Evolutionary conservation across 2,888 invertebrate genomes (phyloP), one percentile per base, ranked within the genome.

Genomic region (Erebia epiphron): DNA sequence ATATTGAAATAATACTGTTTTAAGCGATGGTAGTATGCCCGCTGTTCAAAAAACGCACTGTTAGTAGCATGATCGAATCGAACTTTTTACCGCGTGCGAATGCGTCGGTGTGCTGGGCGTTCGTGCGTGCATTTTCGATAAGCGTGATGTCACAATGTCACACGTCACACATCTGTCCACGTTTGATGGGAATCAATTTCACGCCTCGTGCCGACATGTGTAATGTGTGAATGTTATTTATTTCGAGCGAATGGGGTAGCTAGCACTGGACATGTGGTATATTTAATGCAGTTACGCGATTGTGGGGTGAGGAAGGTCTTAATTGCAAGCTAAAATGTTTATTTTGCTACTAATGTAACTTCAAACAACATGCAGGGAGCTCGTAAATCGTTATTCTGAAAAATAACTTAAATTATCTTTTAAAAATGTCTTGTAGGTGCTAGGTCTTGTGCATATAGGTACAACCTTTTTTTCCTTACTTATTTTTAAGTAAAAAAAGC

Each of bases 101-200:
- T 46, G 46, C 2, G 46, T 10, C 3, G 46, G 13, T 46, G 3
- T 46, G 11, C 46, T 46, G 13, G 3, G 46, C 3, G 46, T 13
- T 3, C 69, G 69, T 35, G 68, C 71, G 67, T 64, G 69, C 66
- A 69, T 66, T 69, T 72, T 73, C 68, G 75, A 78, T 77, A 74
- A 63, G 74, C 75, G 74, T 78, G 75, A 77, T 76, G 73, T 71
- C 71, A 73, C 70, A 26, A 21, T 14, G 26, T 57, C 56, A 52
- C 65, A 60, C 73, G 78, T 78, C 76, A 77, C 75, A 75, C 85
- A 86, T 86, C 83, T 87, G 87, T 72, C 76, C 66, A 67, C 68
- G 57, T 35, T 75, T 74, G 76, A 74, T 76, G 73, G 76, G 76
- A 83, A 85, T 86, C 83, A 83, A 87, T 87, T 86, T 84, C 82